phyloP scores from a whole-genome alignment of 2,113 vertebrate genomes.

The Ginglymostoma cirratum region DNA sequence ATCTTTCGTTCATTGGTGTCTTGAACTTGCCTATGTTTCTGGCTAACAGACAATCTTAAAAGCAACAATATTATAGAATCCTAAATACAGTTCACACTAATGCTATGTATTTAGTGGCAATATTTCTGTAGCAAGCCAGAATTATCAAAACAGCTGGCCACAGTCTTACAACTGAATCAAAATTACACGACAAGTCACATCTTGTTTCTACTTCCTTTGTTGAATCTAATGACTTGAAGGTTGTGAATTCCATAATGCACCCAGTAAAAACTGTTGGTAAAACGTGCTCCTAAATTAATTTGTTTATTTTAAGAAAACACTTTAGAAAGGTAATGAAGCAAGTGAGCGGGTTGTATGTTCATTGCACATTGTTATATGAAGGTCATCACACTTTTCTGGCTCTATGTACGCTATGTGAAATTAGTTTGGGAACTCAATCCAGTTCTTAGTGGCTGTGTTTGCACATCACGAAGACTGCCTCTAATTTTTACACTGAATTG shows the following conservation, averaged over 20 bases:
- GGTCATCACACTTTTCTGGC: not conserved
- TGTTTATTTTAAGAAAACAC: not conserved
- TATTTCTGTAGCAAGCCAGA: not conserved
- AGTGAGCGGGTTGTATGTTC: not conserved
- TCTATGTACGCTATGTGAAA: not conserved
- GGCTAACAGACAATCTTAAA: not conserved
- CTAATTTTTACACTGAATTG: not conserved
- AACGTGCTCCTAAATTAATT: not conserved
- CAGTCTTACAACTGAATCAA: not conserved
- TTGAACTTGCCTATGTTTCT: not conserved
- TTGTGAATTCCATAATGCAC: not conserved
- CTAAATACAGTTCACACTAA: not conserved
- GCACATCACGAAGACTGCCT: not conserved
- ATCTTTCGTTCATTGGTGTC: not conserved
- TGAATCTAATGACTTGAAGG: not conserved
- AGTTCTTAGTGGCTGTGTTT: not conserved
- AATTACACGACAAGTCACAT: not conserved
- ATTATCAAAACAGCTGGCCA: not conserved
- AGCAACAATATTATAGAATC: not conserved
- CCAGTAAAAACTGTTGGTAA: not conserved
- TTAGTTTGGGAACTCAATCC: not conserved
- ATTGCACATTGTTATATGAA: not conserved
- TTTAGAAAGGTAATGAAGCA: constrained; percentile 5
- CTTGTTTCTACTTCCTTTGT: not conserved
- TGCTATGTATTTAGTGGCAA: not conserved